A percentile compares a stretch with the other conserved stretches of the same genome.
phyloP scores from a whole-genome alignment of 2,113 vertebrate genomes.

The Hiodon alosoides region DNA sequence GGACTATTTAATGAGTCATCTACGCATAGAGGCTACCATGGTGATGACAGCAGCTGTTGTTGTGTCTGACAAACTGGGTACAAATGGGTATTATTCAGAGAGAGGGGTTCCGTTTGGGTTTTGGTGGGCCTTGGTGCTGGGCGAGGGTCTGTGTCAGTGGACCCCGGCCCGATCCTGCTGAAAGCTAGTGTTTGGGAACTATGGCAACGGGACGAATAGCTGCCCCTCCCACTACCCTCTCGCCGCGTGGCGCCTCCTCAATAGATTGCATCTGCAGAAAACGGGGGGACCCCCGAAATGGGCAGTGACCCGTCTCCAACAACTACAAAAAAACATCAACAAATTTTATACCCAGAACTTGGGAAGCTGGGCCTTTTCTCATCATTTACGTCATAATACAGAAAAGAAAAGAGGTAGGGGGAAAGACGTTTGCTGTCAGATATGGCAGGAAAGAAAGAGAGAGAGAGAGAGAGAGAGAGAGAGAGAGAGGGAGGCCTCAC shows the following conservation, averaged over 20 bases:
- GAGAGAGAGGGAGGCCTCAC: conserved; percentile 68
- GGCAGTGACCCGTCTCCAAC: conserved; percentile 92
- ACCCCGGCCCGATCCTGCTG: conserved; percentile 72
- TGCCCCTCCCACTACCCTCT: conserved; percentile 85
- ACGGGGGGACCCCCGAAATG: conserved; percentile 85
- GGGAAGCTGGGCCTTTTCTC: conserved; percentile 75
- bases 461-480: conserved; percentile 75
- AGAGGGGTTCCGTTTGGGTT: conserved; percentile 78
- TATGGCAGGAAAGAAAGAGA: conserved; percentile 55
- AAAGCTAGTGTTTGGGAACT: conserved; percentile 89
- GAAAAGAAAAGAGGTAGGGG: conserved; percentile 67
- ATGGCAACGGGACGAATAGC: conserved; percentile 86
- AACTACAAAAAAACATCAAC: conserved; percentile 75
- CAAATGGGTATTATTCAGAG: conserved; percentile 91
- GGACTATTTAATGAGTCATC: conserved; percentile 46
- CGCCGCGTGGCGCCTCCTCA: conserved; percentile 89
- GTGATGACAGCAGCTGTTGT: conserved; percentile 73
- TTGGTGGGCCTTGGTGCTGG: conserved; percentile 76
- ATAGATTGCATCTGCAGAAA: conserved; percentile 98
- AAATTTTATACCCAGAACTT: conserved; percentile 83
- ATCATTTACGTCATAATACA: conserved; percentile 81
- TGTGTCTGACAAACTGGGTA: conserved; percentile 82
- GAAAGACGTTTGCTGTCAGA: conserved; percentile 65
- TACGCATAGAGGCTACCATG: conserved; percentile 41
- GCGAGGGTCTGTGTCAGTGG: conserved; percentile 75